Evolutionary conservation across 2,113 vertebrate genomes (phyloP).

Genomic region (Elaphurus davidianus): DNA sequence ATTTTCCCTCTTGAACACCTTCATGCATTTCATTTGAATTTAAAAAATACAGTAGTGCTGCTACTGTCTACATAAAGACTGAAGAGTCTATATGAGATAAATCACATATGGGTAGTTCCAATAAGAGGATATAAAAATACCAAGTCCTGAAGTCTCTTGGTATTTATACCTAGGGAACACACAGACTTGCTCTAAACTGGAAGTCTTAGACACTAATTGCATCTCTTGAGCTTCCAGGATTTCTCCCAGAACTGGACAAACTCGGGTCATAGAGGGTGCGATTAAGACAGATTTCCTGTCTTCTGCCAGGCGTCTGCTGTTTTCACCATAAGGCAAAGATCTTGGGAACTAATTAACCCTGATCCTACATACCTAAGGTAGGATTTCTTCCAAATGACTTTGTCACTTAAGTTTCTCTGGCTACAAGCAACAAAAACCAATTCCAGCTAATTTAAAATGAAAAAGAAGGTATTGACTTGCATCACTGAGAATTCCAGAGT

Average conservation of each 20-base stretch:
- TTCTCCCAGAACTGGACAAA: neutral
- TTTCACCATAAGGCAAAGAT: neutral
- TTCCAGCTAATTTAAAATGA: conserved; percentile 22
- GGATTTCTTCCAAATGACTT: neutral
- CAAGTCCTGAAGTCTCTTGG: neutral
- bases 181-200: neutral
- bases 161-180: neutral
- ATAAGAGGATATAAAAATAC: neutral
- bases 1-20: neutral
- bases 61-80: neutral
- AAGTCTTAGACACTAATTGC: neutral
- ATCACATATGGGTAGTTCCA: neutral
- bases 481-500: neutral
- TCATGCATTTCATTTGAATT: neutral
- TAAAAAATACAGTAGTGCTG: neutral
- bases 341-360: conserved; percentile 25
- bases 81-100: neutral
- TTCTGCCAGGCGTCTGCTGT: neutral
- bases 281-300: neutral
- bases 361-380: neutral
- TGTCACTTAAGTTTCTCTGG: neutral
- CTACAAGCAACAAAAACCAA: conserved; percentile 17
- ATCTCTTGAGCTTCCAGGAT: neutral
- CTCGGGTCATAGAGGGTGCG: neutral
- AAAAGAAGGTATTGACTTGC: neutral